Evolutionary conservation across 30 jellyfish, hydroid and myxozoan species (phyloP), one percentile per base, ranked within the genome.

Genomic region (Turritopsis dohrnii): DNA sequence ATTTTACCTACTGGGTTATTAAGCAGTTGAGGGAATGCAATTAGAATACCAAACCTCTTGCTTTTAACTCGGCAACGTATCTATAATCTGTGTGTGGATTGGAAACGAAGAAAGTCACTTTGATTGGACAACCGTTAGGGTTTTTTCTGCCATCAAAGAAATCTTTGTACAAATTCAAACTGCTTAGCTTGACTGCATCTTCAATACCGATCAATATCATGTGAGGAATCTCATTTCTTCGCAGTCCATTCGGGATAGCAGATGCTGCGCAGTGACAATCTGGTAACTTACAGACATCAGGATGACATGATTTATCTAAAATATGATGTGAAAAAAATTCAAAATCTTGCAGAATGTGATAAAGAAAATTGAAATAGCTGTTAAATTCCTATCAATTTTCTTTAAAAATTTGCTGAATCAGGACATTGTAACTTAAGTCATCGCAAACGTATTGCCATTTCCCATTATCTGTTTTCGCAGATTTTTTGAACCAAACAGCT

Each of bases 51-150:
- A 26, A 21, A 77, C 85, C 85, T 83, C 90, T 71, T n/a, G 76
- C 83, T 13, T 73, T 75, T 23, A 92, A 29, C 29, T 21, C 23
- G 21, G 79, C 72, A 0, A 92, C 95, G 84, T 82, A 28, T 1
- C 54, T 72, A 79, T 92, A 92, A 75, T 87, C 54, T 41, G 98
- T 92, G 75, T 88, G 54, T 66, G 79, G 74, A 71, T 92, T 89
- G 52, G 91, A 23, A 17, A 88, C 91, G 54, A 93, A 93, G 80
- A 93, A 93, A 1, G 98, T 93, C 1, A 90, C 98, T 1, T 96
- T 88, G 75, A 88, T 75, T 23, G 90, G 91, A 85, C 98, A 93
- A 1, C 98, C 98, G 71, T 93, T 93, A 21, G 96, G 98, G 54
- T 93, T 93, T 52, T 65, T 84, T 23, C 89, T 85, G 69, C 41